Conservation (phyloP, 2,888 invertebrate genomes). For the Mantis religiosa region DNA sequence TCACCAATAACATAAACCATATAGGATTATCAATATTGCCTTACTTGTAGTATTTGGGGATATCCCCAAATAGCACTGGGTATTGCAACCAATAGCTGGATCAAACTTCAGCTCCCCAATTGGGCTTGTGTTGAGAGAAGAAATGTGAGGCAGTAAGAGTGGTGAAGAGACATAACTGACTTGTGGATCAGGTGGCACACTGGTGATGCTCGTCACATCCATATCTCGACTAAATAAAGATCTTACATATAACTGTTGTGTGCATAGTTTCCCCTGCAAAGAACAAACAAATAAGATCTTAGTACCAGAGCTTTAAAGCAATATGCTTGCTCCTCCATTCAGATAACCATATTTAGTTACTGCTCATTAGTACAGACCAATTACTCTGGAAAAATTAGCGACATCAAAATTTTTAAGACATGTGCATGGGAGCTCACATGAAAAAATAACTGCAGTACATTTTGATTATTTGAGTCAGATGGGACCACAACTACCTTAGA, state of each 20-base stretch:
- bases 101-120: constrained; percentile 63
- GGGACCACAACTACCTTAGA: no score
- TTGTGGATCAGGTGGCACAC: constrained; percentile 57
- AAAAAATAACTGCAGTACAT: no score
- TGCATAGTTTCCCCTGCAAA: constrained; percentile 69
- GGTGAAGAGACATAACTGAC: constrained; percentile 49
- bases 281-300: background rate
- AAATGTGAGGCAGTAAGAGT: constrained; percentile 44
- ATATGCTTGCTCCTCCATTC: no score
- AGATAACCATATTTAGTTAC: no score
- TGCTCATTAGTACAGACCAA: no score
- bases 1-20: no score
- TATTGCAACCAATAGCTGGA: constrained; percentile 65
- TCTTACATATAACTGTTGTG: constrained; percentile 71
- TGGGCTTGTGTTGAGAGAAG: constrained; percentile 48
- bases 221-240: constrained; percentile 78
- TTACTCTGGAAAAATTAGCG: no score
- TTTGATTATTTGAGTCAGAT: no score
- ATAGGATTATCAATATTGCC: no score
- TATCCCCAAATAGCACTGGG: constrained; percentile 74
- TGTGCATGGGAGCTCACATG: no score
- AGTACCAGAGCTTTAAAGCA: no score
- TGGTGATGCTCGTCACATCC: constrained; percentile 64
- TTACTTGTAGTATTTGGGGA: constrained; percentile 60
- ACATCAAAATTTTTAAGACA: no score